phyloP scores from a whole-genome alignment of 2,113 vertebrate genomes.

The Bolborhynchus lineola region DNA sequence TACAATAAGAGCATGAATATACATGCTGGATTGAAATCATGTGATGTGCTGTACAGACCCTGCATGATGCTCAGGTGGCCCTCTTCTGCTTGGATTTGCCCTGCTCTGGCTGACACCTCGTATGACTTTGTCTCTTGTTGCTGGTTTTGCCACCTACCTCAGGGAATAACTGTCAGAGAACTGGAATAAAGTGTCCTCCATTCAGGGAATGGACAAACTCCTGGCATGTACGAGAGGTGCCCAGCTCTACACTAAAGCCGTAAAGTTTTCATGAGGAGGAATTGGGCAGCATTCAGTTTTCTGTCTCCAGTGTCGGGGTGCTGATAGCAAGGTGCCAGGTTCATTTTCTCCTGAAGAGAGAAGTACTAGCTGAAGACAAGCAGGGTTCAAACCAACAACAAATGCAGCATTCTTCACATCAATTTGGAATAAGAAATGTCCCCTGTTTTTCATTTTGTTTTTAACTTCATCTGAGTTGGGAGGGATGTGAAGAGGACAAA shows the following conservation, averaged over 20 bases:
- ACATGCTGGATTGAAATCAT: background rate
- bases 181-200: background rate
- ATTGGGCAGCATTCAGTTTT: background rate
- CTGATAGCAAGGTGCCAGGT: background rate
- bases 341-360: background rate
- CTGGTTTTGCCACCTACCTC: background rate
- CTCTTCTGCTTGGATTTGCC: background rate
- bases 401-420: background rate
- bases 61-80: background rate
- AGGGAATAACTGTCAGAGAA: background rate
- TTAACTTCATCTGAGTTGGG: background rate
- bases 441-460: background rate
- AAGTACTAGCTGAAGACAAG: background rate
- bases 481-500: slow-evolving; percentile 12
- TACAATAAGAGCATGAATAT: background rate
- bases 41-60: background rate
- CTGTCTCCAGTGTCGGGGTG: background rate
- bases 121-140: background rate
- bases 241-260: background rate
- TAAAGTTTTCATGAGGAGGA: background rate
- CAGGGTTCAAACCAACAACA: background rate
- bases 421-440: background rate
- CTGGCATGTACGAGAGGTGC: background rate
- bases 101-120: background rate
- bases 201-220: background rate